Base-by-base conservation (phyloP, 92 coral and sea anemone genomes). In the Hydrozoanthus gracilis region DNA sequence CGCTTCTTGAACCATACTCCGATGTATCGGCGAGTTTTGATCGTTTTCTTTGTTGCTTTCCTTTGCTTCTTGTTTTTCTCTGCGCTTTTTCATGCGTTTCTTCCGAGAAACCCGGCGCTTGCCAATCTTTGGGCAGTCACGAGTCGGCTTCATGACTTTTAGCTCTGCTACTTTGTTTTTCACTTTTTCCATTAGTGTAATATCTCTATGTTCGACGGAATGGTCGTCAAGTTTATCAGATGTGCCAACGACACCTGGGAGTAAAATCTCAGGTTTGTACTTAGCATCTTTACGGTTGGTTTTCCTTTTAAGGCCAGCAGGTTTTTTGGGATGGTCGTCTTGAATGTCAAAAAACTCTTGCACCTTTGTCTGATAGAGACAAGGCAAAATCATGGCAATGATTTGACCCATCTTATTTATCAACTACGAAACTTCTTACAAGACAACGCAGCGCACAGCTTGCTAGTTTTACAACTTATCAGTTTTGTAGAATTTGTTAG, bases 221-320 rank as follows among this genome's bases (percentile, higher is more conserved):
- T 60, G 52, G 4, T 17, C 50, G n/a, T 60, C 51, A 60, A 27
- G 7, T 49, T 58, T 44, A 7, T 44, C 55, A 15, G 17, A 51
- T 58, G 50, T 3, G 70, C 1, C 58, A 1, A 78, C 83, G 6
- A 3, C 20, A 44, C 83, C 83, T 2, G 83, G 83, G 13, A 78
- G 83, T 35, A 51, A 12, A 11, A 55, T 7, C 16, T 44, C 54
- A 45, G 83, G 50, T 27, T 78, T 78, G 71, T 77, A 77, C 14
- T 3, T 45, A 4, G 83, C 72, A 4, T 78, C 83, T 78, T 78
- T 78, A 4, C 71, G 71, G 71, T 71, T 44, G 13, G 83, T 7
- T 61, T 78, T 78, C 61, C 72, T 78, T 16, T 78, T 78, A 17
- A n/a, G 71, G 16, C 14, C 55, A 44, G 54, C 71, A 46, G 13